These are phyloP conservation scores for Gymnogyps californianus DNA, from an alignment of 2,113 vertebrate genomes.

Conservation along the genomic window DNA sequence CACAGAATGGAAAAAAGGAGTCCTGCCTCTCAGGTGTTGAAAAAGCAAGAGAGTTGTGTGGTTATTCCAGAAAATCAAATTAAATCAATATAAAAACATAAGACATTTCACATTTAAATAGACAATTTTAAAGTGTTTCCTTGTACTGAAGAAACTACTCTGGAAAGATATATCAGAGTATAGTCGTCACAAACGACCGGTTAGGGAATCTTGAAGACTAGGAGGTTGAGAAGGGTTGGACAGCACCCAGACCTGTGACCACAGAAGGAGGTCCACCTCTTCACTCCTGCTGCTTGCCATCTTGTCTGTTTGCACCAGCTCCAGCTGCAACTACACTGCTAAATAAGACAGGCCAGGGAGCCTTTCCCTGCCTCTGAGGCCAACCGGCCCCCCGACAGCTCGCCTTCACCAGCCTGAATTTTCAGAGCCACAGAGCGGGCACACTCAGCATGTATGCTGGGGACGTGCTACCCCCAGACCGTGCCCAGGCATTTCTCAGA, in stretches of 20 bases:
- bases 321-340: neutral
- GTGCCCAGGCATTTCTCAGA: neutral
- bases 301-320: neutral
- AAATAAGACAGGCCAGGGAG: neutral
- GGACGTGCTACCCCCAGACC: neutral
- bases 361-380: neutral
- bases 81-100: neutral
- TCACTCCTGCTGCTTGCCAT: neutral
- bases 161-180: neutral
- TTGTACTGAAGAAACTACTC: neutral
- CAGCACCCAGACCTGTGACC: neutral
- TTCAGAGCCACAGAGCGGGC: rapidly evolving
- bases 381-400: neutral
- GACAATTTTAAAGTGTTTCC: neutral
- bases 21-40: neutral
- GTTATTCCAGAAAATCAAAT: neutral
- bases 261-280: neutral
- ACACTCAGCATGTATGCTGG: neutral
- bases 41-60: neutral
- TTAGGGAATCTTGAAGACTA: neutral
- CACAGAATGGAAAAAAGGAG: neutral
- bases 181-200: neutral
- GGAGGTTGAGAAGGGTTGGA: neutral
- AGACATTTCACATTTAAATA: neutral
- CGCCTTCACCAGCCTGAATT: neutral